Percentiles rank a stretch among this genome's conserved stretches.
Conservation (phyloP, 2,113 vertebrate genomes). For the Platycercus adscitus region DNA sequence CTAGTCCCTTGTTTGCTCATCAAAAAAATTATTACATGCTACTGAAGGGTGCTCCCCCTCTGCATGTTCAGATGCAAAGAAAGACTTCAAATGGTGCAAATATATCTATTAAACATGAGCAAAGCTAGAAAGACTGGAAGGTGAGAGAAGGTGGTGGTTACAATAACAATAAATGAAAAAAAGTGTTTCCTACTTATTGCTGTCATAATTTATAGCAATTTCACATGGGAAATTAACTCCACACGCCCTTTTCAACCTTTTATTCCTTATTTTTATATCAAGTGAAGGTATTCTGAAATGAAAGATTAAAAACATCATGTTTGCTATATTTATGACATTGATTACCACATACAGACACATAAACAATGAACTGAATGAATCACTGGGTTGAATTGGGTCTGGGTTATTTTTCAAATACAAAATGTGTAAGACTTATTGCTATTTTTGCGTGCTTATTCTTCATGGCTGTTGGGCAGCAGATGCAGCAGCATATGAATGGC, state of each 20-base stretch:
- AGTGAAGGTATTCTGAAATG: neutral
- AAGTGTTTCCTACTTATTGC: neutral
- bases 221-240: neutral
- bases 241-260: neutral
- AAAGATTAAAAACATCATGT: neutral
- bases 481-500: neutral
- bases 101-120: neutral
- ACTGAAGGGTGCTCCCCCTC: neutral
- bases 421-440: neutral
- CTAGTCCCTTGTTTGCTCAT: neutral
- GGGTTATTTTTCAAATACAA: neutral
- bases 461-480: neutral
- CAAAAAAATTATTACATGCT: neutral
- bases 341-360: neutral
- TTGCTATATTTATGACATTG: neutral
- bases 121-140: neutral
- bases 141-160: neutral
- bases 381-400: neutral
- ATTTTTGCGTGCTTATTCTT: conserved; percentile 5
- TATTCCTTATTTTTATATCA: neutral
- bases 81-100: neutral
- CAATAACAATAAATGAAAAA: neutral
- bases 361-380: neutral
- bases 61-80: neutral
- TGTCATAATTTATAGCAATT: neutral